phyloP scores from a whole-genome alignment of 2,113 vertebrate genomes.

The Etheostoma spectabile region DNA sequence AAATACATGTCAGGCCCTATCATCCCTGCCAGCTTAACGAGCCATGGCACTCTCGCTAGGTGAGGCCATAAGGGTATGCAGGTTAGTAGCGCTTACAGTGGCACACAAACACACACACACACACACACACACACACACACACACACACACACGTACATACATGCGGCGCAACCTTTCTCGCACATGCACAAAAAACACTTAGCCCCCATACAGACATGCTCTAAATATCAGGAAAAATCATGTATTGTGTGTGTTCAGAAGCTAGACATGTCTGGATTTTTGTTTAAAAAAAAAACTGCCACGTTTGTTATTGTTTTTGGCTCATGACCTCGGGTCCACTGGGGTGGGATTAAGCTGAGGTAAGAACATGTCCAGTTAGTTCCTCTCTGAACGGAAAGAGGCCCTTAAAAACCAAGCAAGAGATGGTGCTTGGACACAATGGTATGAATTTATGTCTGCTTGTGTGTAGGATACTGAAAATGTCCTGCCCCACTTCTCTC shows the following conservation, averaged over 20 bases:
- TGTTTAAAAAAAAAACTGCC: conserved; percentile 29
- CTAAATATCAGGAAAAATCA: conserved; percentile 1
- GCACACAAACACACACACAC: conserved; percentile 18
- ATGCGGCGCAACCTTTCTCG: background rate
- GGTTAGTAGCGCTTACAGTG: conserved; percentile 59
- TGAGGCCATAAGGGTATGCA: conserved; percentile 59
- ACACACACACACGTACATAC: conserved; percentile 1
- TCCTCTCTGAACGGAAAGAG: conserved; percentile 1
- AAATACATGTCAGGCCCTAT: conserved; percentile 74
- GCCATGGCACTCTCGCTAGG: conserved; percentile 68
- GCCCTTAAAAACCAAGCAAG: conserved; percentile 17
- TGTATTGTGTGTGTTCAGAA: background rate
- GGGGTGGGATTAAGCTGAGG: conserved; percentile 44
- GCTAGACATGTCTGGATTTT: background rate
- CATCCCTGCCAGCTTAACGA: conserved; percentile 72
- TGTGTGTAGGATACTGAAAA: conserved; percentile 68
- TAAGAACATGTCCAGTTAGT: conserved; percentile 10
- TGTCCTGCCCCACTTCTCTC: conserved; percentile 83
- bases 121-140: conserved; percentile 8
- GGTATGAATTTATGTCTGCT: conserved; percentile 13
- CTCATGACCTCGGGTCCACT: conserved; percentile 34
- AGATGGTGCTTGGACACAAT: conserved; percentile 13
- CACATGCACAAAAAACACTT: background rate
- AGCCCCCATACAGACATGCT: conserved; percentile 24
- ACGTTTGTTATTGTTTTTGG: conserved; percentile 36